These are phyloP conservation scores for Heliconius congener DNA, from an alignment of 1,140 invertebrate species.

Conservation along the genomic window DNA sequence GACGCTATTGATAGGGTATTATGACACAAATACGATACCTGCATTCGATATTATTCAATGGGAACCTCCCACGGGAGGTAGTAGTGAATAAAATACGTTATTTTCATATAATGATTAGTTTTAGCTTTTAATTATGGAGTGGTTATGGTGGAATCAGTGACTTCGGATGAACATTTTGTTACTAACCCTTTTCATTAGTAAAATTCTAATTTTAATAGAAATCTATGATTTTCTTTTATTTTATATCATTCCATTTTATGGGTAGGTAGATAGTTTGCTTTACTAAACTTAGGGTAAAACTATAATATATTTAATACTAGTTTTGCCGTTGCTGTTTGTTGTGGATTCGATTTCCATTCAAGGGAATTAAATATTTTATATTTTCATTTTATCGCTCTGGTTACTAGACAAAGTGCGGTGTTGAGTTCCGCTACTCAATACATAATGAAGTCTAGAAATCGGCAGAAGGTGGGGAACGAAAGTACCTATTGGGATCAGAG, in stretches of 20 bases:
- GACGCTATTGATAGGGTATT: slow-evolving; percentile 4
- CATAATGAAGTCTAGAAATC: not conserved
- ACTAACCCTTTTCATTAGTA: not conserved
- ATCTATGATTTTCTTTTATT: not conserved
- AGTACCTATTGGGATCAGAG: not conserved
- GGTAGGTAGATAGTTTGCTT: too few species aligned
- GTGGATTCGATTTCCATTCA: too few species aligned
- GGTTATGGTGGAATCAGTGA: not conserved
- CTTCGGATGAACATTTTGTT: not conserved
- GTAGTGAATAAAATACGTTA: not conserved
- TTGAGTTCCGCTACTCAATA: not conserved
- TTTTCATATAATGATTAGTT: slow-evolving; percentile 6
- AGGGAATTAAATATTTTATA: not conserved
- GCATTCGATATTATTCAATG: not conserved
- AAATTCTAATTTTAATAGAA: slow-evolving; percentile 5
- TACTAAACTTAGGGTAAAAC: too few species aligned
- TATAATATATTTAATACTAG: too few species aligned
- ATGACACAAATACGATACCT: slow-evolving; percentile 3
- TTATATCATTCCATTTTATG: too few species aligned
- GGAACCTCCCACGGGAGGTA: not conserved
- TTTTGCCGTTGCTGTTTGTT: too few species aligned
- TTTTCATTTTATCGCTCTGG: not conserved
- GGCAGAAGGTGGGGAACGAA: not conserved
- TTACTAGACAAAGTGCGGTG: not conserved
- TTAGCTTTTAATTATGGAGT: not conserved